phyloP scores from a whole-genome alignment of 1,140 invertebrate genomes.

The Liolophura sinensis region DNA sequence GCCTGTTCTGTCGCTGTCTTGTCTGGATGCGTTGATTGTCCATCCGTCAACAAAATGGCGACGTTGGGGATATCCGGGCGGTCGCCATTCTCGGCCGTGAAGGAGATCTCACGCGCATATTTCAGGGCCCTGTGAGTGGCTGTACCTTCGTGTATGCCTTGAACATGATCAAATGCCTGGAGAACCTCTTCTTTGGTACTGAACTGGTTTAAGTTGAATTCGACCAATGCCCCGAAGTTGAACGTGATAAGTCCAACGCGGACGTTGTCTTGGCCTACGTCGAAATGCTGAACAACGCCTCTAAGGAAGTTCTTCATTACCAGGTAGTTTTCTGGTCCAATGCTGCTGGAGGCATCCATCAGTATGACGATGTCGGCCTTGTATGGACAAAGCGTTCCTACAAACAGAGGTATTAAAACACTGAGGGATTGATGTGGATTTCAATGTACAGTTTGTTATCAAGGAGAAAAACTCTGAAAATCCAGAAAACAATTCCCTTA shows the following conservation, averaged over 20 bases:
- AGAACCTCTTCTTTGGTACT: slow-evolving; percentile 30
- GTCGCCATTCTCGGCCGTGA: slow-evolving; percentile 22
- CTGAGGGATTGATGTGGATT: too few species aligned
- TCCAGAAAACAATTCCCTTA: too few species aligned
- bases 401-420: too few species aligned
- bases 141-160: slow-evolving; percentile 12
- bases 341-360: slow-evolving; percentile 38
- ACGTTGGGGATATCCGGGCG: slow-evolving; percentile 25
- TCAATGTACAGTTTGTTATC: too few species aligned
- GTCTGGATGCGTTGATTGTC: slow-evolving; percentile 21
- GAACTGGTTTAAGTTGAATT: slow-evolving; percentile 44
- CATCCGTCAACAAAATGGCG: slow-evolving; percentile 37
- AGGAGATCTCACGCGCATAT: slow-evolving; percentile 15
- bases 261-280: slow-evolving; percentile 40
- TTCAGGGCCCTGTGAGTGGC: slow-evolving; percentile 25
- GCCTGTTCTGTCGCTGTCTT: slow-evolving; percentile 26
- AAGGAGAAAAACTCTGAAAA: too few species aligned
- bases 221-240: slow-evolving; percentile 38
- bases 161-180: slow-evolving; percentile 23
- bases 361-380: slow-evolving; percentile 43
- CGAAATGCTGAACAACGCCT: slow-evolving; percentile 29
- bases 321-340: slow-evolving; percentile 38
- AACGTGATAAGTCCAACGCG: slow-evolving; percentile 45
- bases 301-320: slow-evolving; percentile 44
- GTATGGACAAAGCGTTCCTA: slow-evolving; percentile 21